A percentile compares a stretch with the other conserved stretches of the same genome.
These are phyloP conservation scores for Oreortyx pictus DNA, from an alignment of 2,797 vertebrate genomes.

Conservation along the genomic window DNA sequence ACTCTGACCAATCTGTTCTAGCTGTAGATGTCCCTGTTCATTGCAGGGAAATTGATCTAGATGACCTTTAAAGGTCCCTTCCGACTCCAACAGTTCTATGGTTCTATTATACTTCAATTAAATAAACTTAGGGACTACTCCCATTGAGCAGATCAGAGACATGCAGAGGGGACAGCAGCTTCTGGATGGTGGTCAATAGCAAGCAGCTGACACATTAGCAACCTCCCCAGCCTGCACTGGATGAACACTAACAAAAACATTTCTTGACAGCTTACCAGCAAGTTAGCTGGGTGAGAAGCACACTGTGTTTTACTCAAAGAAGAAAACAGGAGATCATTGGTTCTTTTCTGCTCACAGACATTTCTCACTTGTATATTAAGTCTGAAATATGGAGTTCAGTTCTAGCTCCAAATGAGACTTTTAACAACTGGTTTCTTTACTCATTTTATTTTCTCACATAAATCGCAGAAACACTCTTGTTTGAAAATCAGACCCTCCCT, in stretches of 20 bases:
- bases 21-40: too few species aligned
- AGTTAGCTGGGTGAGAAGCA: not conserved
- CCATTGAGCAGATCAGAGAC: accelerated
- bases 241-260: not conserved
- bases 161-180: not conserved
- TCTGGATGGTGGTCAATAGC: not conserved
- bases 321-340: not conserved
- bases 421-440: not conserved
- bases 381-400: not conserved
- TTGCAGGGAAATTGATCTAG: too few species aligned
- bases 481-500: slow-evolving; percentile 9
- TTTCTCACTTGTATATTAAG: not conserved
- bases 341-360: not conserved
- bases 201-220: not conserved
- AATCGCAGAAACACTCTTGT: not conserved
- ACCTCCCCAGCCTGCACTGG: not conserved
- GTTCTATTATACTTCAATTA: not conserved
- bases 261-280: not conserved
- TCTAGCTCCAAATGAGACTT: not conserved
- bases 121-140: not conserved
- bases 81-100: too few species aligned
- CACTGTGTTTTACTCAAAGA: not conserved
- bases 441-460: not conserved
- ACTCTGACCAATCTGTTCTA: too few species aligned
- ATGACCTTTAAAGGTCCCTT: too few species aligned